Evolutionary conservation across 2,888 invertebrate species (phyloP), one percentile per base, ranked within the genome.

Genomic region (Clanis bilineata): DNA sequence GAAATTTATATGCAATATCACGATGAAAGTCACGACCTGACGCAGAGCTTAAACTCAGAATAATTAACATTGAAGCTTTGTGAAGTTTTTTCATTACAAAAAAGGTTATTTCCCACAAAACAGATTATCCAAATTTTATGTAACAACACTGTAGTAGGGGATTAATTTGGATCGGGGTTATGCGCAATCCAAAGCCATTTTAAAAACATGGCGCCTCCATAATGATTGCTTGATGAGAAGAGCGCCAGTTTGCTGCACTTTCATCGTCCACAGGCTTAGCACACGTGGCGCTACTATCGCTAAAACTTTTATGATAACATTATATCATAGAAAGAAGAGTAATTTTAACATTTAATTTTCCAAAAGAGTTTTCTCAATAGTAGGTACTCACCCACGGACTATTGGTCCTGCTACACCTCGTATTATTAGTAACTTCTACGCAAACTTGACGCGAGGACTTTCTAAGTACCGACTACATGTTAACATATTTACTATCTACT

Each of bases 1-100:
- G 83, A 83, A 88, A 90, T 90, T 90, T 89, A 88, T 88, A 90
- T 91, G 91, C 91, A 83, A 81, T 86, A 87, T 85, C 91, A 91
- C 91, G 90, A 71, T 76, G 79, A 74, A 79, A 85, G 84, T 82
- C 84, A 83, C 71, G 77, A 75, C 69, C 73, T 76, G 74, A 76
- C 78, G 75, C 77, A 74, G 72, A 82, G 77, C 79, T 80, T 78
- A 71, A 76, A 75, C 76, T 75, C 70, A 68, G 80, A 77, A 83
- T 88, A 87, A 88, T 86, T 86, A 86, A 87, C 85, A 82, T 80
- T 76, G 78, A 78, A 79, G 76, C 75, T 76, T 79, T 75, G 71
- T 75, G 69, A 79, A 80, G 72, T 75, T 80, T 77, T 74, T 73
- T 77, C 71, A 74, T 73, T 77, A 77, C 74, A 77, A 76, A 75